phyloP scores from a whole-genome alignment of 2,113 vertebrate genomes.

The Chinchilla lanigera region DNA sequence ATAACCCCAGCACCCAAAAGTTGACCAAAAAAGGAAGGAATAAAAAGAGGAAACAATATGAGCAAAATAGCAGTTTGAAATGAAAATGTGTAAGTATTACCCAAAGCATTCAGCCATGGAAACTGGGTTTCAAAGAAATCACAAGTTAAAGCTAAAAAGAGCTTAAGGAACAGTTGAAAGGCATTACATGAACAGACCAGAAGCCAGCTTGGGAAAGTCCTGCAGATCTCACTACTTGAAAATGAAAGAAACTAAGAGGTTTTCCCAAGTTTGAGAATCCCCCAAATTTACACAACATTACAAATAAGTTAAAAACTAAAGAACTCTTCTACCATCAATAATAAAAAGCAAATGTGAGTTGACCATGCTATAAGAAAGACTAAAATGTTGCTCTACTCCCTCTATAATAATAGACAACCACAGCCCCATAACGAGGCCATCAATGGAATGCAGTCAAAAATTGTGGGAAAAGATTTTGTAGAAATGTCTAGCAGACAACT shows the following conservation, averaged over 20 bases:
- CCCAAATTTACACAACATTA: background rate
- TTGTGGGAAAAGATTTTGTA: background rate
- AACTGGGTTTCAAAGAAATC: slow-evolving; percentile 45
- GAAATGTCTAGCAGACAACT: background rate
- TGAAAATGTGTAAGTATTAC: background rate
- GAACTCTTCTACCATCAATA: background rate
- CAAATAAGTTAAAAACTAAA: background rate
- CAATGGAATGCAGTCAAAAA: background rate
- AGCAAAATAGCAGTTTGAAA: background rate
- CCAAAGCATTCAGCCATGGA: slow-evolving; percentile 13
- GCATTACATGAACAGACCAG: background rate
- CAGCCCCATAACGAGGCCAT: background rate
- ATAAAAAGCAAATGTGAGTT: background rate
- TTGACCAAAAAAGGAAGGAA: background rate
- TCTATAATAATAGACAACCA: background rate
- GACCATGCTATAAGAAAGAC: background rate
- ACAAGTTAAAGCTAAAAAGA: background rate
- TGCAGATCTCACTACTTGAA: background rate
- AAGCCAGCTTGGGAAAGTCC: background rate
- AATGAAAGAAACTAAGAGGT: background rate
- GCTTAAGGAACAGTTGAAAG: background rate
- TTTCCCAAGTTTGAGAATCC: background rate
- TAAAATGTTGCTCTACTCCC: background rate
- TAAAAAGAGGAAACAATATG: background rate
- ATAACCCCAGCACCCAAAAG: background rate